These are phyloP conservation scores for Drosophila kambysellisi DNA, from an alignment of 2,888 invertebrate species.

Conservation along the genomic window DNA sequence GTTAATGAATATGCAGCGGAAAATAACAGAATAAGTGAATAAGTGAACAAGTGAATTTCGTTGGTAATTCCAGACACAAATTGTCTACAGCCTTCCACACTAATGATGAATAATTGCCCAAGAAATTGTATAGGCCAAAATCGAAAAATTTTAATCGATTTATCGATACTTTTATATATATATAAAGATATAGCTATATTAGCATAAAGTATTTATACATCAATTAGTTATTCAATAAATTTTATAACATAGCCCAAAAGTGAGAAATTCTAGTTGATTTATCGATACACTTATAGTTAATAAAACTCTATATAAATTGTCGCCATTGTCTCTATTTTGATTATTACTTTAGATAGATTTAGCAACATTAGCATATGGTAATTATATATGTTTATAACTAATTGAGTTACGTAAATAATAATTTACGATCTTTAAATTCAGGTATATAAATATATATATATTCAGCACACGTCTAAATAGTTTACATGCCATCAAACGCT, in stretches of 20 bases:
- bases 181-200: too few species aligned
- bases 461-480: conserved; percentile 12
- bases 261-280: neutral
- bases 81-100: neutral
- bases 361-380: neutral
- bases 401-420: conserved; percentile 7
- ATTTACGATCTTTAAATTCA: conserved; percentile 28
- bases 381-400: neutral
- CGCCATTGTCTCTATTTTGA: neutral
- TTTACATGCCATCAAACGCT: conserved; percentile 39
- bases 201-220: neutral
- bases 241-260: neutral
- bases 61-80: conserved; percentile 8
- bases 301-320: neutral
- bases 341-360: neutral
- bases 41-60: conserved; percentile 6
- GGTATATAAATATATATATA: neutral
- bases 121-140: conserved; percentile 2
- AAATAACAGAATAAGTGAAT: conserved; percentile 17
- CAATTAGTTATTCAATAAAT: neutral
- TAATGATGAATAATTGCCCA: conserved; percentile 1
- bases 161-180: neutral
- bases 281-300: neutral
- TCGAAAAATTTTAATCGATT: neutral
- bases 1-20: conserved; percentile 41